Evolutionary conservation across 2,797 vertebrate genomes (phyloP), one percentile per base, ranked within the genome.

Genomic region (Zonotrichia albicollis): DNA sequence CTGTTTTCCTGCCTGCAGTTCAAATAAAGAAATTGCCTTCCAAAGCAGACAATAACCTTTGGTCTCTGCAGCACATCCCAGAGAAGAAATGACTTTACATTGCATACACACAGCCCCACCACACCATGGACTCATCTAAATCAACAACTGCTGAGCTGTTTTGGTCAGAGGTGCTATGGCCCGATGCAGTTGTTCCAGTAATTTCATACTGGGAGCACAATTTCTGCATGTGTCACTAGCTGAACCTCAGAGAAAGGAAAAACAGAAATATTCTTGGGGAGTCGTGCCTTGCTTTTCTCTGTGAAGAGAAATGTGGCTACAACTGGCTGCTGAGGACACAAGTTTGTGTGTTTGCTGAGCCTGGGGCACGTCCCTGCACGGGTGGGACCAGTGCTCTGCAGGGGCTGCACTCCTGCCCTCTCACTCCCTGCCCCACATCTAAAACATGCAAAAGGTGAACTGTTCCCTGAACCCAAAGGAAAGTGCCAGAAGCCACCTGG

Each of bases 21-120:
- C 25, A 84, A 84, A 89, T 13, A 88, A 78, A 94, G 61, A 55
- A 86, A 68, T 14, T 86, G 58, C 64, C 68, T 90, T 92, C 76
- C 82, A 86, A 94, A 92, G 48, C 60, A 93, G 91, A 88, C 70
- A 78, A 82, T 66, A 87, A 89, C 76, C 85, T 76, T 91, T 87
- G 81, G 82, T 86, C 51, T 88, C 87, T 81, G 79, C 79, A 93
- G 66, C 73, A 84, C 55, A 75, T 83, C 75, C 82, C 90, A 62
- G 78, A 70, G 75, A 93, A 92, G 40, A 91, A 87, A 95, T 48
- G 15, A 66, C 42, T 78, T 81, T 71, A 46, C 13, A 10, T 55
- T 46, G 19, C 27, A 9, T 7, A 19, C 2, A 0, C 25, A 30
- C 43, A 90, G 58, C 73, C 73, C 30, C 43, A 50, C 22, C 42